Conservation (phyloP, 2,888 invertebrate species). For the Tachina fera region DNA sequence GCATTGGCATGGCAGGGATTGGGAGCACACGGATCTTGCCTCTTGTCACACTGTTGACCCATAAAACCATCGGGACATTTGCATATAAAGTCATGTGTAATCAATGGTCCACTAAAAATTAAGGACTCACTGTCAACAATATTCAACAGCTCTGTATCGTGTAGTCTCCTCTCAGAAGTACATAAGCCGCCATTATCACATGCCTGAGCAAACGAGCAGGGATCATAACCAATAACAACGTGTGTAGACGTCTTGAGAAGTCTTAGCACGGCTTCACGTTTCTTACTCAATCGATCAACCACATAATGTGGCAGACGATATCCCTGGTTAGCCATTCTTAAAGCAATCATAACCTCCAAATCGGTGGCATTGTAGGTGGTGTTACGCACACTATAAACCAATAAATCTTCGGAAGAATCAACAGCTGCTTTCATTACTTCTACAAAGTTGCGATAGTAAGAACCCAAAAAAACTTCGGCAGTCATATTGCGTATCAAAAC, state of each 20-base stretch:
- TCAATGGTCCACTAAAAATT: conserved; percentile 92
- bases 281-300: conserved; percentile 86
- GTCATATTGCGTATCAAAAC: conserved; percentile 89
- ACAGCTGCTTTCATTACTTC: conserved; percentile 87
- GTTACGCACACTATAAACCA: conserved; percentile 90
- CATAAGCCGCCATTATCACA: conserved; percentile 92
- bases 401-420: conserved; percentile 86
- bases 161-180: conserved; percentile 88
- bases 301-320: conserved; percentile 87
- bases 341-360: conserved; percentile 89
- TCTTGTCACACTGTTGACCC: conserved; percentile 91
- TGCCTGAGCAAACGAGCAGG: conserved; percentile 86
- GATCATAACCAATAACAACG: conserved; percentile 89
- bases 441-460: conserved; percentile 89
- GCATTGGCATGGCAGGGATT: conserved; percentile 94
- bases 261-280: conserved; percentile 86
- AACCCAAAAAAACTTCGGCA: conserved; percentile 89
- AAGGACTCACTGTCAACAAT: conserved; percentile 92
- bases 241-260: conserved; percentile 85
- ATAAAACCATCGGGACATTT: conserved; percentile 93
- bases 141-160: conserved; percentile 84
- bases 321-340: conserved; percentile 84
- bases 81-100: conserved; percentile 91
- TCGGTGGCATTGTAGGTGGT: conserved; percentile 79
- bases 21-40: conserved; percentile 95